Evolutionary conservation across 2,888 invertebrate species (phyloP).

Genomic region (Neria commutata): DNA sequence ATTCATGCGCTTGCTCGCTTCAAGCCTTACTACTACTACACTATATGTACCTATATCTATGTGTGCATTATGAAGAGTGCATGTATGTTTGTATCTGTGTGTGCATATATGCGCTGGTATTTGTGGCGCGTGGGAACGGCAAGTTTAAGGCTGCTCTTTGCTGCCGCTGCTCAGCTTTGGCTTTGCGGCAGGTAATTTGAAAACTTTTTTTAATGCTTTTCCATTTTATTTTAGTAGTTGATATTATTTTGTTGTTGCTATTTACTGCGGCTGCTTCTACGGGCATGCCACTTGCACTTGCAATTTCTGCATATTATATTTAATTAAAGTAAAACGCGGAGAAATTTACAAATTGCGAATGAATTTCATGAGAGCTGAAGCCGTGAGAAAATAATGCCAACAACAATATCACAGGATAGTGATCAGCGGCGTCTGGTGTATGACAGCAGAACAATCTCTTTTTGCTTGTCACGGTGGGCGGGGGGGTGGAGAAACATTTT

Average conservation of each 20-base stretch:
- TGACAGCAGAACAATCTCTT: too few species aligned
- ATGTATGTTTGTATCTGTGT: not conserved
- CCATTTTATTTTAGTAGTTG: not conserved
- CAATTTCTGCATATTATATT: constrained; percentile 13
- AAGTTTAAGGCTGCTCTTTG: constrained; percentile 24
- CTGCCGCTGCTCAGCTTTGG: not conserved
- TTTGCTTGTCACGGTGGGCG: too few species aligned
- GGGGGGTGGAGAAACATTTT: too few species aligned
- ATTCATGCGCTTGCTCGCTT: too few species aligned
- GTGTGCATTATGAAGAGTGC: too few species aligned
- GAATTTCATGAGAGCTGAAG: too few species aligned
- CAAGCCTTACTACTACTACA: too few species aligned
- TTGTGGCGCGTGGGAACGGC: constrained; percentile 14
- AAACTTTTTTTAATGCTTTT: not conserved
- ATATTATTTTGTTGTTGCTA: constrained; percentile 46
- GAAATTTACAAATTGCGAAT: not conserved
- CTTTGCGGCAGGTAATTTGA: not conserved
- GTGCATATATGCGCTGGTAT: not conserved
- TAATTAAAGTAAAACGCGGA: not conserved
- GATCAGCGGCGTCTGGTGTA: too few species aligned
- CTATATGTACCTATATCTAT: too few species aligned
- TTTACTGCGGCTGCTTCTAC: constrained; percentile 28
- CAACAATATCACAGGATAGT: too few species aligned
- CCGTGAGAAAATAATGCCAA: too few species aligned
- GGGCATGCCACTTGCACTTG: not conserved